phyloP scores from a whole-genome alignment of 2,113 vertebrate genomes.

The Chrysochloris asiatica region DNA sequence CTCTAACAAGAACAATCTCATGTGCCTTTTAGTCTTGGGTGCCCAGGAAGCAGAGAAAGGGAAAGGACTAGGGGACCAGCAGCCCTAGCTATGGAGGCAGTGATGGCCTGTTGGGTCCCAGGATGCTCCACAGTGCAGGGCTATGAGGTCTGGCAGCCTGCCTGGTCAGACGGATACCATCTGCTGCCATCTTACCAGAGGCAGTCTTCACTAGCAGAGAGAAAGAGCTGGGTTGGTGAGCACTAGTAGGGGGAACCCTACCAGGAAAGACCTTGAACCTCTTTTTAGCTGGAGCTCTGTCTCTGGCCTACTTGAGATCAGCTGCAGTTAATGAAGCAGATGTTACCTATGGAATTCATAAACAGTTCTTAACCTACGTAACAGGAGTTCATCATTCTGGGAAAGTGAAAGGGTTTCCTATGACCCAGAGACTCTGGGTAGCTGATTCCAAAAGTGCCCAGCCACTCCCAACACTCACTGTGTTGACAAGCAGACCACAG shows the following conservation, averaged over 20 bases:
- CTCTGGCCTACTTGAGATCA: conserved; percentile 24
- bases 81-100: background rate
- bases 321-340: background rate
- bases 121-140: background rate
- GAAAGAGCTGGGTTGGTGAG: background rate
- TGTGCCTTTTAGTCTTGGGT: background rate
- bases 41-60: background rate
- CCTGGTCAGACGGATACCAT: background rate
- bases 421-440: background rate
- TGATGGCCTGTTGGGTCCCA: background rate
- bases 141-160: background rate
- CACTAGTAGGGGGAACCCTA: background rate
- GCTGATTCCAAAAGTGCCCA: background rate
- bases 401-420: background rate
- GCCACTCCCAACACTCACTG: background rate
- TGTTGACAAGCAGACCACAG: too few relatives aligned
- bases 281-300: conserved; percentile 9
- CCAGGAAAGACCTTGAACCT: background rate
- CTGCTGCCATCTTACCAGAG: conserved; percentile 24
- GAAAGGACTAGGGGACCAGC: background rate
- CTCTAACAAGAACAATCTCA: background rate
- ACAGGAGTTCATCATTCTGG: background rate
- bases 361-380: background rate
- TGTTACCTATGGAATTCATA: background rate
- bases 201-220: too few relatives aligned